Evolutionary conservation across 2,113 vertebrate species (phyloP), one percentile per base, ranked within the genome.

Genomic region (Bubalus kerabau): DNA sequence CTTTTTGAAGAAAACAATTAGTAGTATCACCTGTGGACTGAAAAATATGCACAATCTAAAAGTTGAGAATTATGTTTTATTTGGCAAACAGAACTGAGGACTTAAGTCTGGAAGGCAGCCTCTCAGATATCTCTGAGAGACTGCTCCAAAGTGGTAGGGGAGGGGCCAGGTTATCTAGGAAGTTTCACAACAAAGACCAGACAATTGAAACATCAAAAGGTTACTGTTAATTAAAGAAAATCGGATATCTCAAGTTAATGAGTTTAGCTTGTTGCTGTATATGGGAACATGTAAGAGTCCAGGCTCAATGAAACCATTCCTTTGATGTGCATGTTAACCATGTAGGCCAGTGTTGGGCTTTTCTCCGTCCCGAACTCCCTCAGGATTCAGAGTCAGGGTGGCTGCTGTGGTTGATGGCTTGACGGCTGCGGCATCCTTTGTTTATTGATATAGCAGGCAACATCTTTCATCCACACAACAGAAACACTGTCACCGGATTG

Each of bases 1-100:
- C 23, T 97, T 23, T 62, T 97, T 97, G 48, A 36, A 97, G 96
- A 98, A 98, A 93, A 92, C 62, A 92, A 19, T 83, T 64, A 56
- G 0, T 24, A 26, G 7, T 32, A 30, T 74, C 26, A 24, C 28
- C 28, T 54, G 19, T 82, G 0, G 1, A 7, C 32, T n/a, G 30
- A 52, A 54, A 54, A 82, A 82, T 82, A 24, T 54, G 30, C 50
- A 54, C 32, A 82, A 1, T 32, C 80, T 82, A 36, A 36, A 54
- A 82, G 80, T 8, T 82, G 48, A 82, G 80, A 82, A n/a, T n/a
- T 54, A 54, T 23, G 50, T 54, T n/a, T 54, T 82, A 82, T 82
- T n/a, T 82, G 30, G 10, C 50, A 52, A 32, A n/a, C 48, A 52
- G 32, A 82, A 54, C 80, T 52, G 50, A 82, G 50, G 30, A n/a